Percentiles rank a stretch among this genome's conserved stretches.
These are phyloP conservation scores for Meriones psammophilus DNA, from an alignment of 2,797 vertebrate species.

Conservation along the genomic window DNA sequence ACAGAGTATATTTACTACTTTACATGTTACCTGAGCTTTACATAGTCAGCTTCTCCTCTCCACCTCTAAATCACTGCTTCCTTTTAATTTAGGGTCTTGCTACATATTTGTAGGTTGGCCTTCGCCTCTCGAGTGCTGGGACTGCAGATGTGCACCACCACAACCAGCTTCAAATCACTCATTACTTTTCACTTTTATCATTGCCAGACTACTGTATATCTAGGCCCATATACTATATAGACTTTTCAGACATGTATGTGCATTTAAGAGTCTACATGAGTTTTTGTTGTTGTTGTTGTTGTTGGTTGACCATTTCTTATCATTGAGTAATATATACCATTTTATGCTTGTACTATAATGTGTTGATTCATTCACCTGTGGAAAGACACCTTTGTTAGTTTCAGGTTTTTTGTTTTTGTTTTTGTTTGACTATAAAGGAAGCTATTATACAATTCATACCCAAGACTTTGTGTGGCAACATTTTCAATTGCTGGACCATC, in stretches of 20 bases:
- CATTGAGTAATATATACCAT: background rate
- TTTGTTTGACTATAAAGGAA: slow-evolving; percentile 13
- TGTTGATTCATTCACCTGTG: background rate
- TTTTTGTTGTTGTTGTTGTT: too few relatives aligned
- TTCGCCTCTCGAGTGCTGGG: background rate
- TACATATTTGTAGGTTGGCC: background rate
- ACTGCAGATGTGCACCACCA: background rate
- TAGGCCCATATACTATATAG: background rate
- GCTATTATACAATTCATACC: background rate
- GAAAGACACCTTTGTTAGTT: background rate
- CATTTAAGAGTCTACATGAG: background rate
- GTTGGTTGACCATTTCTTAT: slow-evolving; percentile 36
- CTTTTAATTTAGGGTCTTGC: background rate
- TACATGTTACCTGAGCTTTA: background rate
- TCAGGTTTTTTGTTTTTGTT: background rate
- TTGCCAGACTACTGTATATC: background rate
- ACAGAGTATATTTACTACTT: background rate
- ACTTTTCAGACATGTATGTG: background rate
- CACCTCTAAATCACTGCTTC: background rate
- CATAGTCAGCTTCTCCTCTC: background rate
- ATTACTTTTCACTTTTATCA: background rate
- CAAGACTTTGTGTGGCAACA: background rate
- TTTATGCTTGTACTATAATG: background rate
- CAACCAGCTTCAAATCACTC: background rate
- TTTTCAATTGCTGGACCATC: slow-evolving; percentile 2